Conservation (phyloP, 2,113 vertebrate genomes). For the Esox niger region DNA sequence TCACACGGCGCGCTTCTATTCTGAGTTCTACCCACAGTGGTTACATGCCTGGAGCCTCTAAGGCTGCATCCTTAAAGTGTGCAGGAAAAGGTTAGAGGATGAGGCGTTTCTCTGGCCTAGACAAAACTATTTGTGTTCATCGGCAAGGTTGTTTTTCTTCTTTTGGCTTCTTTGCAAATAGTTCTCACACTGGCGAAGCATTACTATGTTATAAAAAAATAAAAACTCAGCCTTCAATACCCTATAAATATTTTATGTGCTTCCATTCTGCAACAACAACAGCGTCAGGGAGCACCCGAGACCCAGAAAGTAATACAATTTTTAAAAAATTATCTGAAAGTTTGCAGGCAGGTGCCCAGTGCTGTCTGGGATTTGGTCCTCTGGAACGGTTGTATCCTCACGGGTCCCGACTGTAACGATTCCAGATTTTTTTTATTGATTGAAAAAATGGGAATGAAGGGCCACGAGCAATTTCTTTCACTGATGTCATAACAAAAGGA, state of each 20-base stretch:
- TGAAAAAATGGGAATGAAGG: conserved; percentile 54
- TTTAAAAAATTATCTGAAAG: conserved; percentile 24
- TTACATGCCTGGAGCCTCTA: conserved; percentile 24
- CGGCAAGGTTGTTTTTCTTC: conserved; percentile 41
- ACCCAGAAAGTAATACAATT: conserved; percentile 15
- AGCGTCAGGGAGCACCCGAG: conserved; percentile 32
- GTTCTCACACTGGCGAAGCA: conserved; percentile 57
- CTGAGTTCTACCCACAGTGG: conserved; percentile 16
- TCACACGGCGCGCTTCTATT: conserved; percentile 39
- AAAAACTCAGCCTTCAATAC: conserved; percentile 55
- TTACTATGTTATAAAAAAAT: conserved; percentile 36
- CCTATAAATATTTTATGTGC: conserved; percentile 76
- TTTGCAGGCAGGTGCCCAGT: conserved; percentile 49
- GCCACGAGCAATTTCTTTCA: conserved; percentile 29
- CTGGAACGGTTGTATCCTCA: conserved; percentile 31
- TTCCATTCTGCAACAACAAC: conserved; percentile 50
- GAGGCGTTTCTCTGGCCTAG: conserved; percentile 38
- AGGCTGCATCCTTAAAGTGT: conserved; percentile 48
- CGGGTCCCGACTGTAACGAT: conserved; percentile 31
- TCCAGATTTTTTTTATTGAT: conserved; percentile 26
- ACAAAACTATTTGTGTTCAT: conserved; percentile 32
- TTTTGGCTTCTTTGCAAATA: conserved; percentile 53
- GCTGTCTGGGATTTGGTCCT: conserved; percentile 44
- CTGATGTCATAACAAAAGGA: conserved; percentile 50
- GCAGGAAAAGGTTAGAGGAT: conserved; percentile 51